Base-by-base conservation (phyloP, 2,888 invertebrate genomes). In the Lordiphosa andalusiaca region DNA sequence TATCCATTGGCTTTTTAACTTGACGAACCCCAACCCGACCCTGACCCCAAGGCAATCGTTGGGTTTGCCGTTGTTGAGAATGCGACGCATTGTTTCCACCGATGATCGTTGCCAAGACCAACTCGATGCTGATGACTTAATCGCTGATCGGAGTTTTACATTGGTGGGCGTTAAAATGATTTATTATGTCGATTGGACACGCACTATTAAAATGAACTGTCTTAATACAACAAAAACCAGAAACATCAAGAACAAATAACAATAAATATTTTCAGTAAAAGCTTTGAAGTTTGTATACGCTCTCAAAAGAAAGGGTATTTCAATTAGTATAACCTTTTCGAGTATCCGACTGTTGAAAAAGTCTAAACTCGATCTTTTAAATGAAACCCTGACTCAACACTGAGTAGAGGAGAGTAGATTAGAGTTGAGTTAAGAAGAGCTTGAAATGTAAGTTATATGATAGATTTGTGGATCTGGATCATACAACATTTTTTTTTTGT, bases 121-220 rank as follows among this genome's bases (percentile, higher is more conserved):
- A 44, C 51, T 66, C 30, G 55, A 37, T 62, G 73, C 64, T 76
- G 75, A 76, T 76, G 80, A 76, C 80, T 78, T 76, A 76, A 76
- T 76, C 75, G 75, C 35, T 63, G 75, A 76, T 76, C 75, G 66
- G 54, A 60, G 60, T 53, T 63, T 49, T 44, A 33, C 66, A 66
- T 53, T 62, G 62, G 80, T 76, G 75, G 75, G 75, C 75, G 75
- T 75, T 61, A 63, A 66, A 59, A 60, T 76, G 80, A 76, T 78
- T 76, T 76, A 76, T 76, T 78, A 68, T 68, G 58, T 75, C 57
- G 65, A 73, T 73, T 63, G 72, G 64, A 68, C 66, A 78, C 80
- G 75, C 76, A 76, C 80, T 78, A 69, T 71, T 62, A 67, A 74
- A 67, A 48, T 66, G 33, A 19, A 57, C 59, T 57, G 58, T 39